phyloP scores from a whole-genome alignment of 2,797 vertebrate species.

The Synanceia verrucosa region DNA sequence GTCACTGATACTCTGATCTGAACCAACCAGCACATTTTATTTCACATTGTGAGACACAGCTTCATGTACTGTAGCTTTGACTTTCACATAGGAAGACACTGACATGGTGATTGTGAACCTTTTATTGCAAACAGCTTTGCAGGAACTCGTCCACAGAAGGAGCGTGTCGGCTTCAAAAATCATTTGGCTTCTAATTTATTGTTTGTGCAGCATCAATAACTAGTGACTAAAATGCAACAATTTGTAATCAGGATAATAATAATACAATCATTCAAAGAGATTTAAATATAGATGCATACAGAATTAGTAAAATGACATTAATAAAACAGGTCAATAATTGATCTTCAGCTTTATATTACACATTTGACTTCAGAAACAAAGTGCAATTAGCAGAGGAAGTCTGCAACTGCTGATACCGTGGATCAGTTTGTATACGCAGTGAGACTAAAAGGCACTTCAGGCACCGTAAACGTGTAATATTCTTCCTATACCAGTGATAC shows the following conservation, averaged over 20 bases:
- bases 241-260: constrained; percentile 21
- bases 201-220: constrained; percentile 26
- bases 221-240: constrained; percentile 31
- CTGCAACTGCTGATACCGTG: constrained; percentile 28
- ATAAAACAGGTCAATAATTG: constrained; percentile 29
- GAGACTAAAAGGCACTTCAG: constrained; percentile 41
- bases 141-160: background rate
- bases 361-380: constrained; percentile 53
- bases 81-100: background rate
- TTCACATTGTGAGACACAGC: background rate
- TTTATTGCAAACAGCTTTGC: constrained; percentile 2
- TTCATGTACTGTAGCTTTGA: background rate
- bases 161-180: constrained; percentile 1
- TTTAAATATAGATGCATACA: constrained; percentile 42
- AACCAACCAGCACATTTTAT: background rate
- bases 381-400: constrained; percentile 60
- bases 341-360: constrained; percentile 38
- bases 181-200: constrained; percentile 29
- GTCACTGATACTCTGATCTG: background rate
- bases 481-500: constrained; percentile 30
- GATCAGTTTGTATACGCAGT: constrained; percentile 4
- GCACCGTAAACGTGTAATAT: constrained; percentile 44
- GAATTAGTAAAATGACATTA: constrained; percentile 50
- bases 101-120: background rate
- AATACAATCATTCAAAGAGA: constrained; percentile 41